Conservation (phyloP, 2,888 invertebrate species). For the Neoscelio sp. region DNA sequence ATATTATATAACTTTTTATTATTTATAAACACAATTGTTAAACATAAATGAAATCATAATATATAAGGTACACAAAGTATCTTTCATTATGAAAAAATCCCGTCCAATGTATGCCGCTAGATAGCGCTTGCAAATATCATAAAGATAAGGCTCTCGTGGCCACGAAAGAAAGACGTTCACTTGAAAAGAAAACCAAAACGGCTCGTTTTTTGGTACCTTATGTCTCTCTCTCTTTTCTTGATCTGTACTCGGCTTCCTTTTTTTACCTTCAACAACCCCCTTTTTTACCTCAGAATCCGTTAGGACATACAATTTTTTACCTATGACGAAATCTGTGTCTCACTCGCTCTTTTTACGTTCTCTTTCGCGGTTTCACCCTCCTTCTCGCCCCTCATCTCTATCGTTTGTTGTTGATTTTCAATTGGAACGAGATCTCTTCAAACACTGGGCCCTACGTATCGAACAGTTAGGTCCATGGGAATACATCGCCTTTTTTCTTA, state of each 20-base stretch:
- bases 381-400: conserved; percentile 49
- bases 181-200: conserved; percentile 49
- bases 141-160: conserved; percentile 78
- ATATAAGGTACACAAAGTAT: no score
- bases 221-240: conserved; percentile 44
- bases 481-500: conserved; percentile 68
- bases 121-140: conserved; percentile 82
- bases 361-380: conserved; percentile 59
- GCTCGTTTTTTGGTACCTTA: conserved; percentile 41
- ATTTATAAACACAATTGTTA: no score
- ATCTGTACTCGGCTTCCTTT: conserved; percentile 65
- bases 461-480: conserved; percentile 81
- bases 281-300: conserved; percentile 79
- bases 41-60: no score
- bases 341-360: conserved; percentile 66
- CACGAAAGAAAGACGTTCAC: conserved; percentile 47
- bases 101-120: conserved; percentile 76
- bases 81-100: conserved; percentile 71
- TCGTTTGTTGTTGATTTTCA: conserved; percentile 80
- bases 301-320: conserved; percentile 77
- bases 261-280: conserved; percentile 67
- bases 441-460: conserved; percentile 77
- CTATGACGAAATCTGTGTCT: conserved; percentile 72
- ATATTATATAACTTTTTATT: background rate
- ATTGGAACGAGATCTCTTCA: conserved; percentile 83